Conservation (phyloP, 2,797 vertebrate genomes). For the Epinephelus coioides region DNA sequence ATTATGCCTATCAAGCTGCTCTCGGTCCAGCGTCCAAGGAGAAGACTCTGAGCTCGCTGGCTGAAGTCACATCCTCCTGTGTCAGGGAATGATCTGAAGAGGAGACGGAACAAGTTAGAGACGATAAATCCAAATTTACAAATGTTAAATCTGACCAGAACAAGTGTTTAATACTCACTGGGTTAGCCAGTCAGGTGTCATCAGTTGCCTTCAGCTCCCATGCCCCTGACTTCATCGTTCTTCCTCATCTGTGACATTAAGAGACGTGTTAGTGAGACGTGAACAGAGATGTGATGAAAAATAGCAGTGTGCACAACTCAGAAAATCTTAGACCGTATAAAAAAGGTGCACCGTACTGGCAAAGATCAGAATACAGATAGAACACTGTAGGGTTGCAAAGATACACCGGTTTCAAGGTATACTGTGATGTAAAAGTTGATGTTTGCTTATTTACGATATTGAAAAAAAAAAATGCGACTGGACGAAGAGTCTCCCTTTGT, state of each 20-base stretch:
- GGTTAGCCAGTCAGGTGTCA: not conserved
- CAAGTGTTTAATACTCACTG: slow-evolving; percentile 30
- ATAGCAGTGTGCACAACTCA: too few species aligned
- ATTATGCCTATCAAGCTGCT: slow-evolving; percentile 38
- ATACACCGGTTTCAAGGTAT: too few species aligned
- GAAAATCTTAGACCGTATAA: too few species aligned
- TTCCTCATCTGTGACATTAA: slow-evolving; percentile 67
- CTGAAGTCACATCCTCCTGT: slow-evolving; percentile 22
- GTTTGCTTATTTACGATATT: too few species aligned
- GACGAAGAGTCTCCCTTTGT: too few species aligned
- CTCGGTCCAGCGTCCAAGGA: slow-evolving; percentile 23
- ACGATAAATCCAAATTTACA: not conserved
- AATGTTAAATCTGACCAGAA: not conserved
- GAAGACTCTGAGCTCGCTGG: slow-evolving; percentile 3
- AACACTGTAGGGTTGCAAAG: too few species aligned
- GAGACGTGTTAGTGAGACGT: not conserved
- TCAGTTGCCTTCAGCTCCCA: not conserved
- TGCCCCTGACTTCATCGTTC: slow-evolving; percentile 61
- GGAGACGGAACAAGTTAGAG: not conserved
- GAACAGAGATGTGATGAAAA: not conserved
- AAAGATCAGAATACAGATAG: too few species aligned
- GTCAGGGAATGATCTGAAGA: slow-evolving; percentile 33
- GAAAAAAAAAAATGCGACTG: too few species aligned
- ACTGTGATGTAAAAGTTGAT: too few species aligned
- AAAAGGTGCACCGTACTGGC: too few species aligned